Percentiles rank a stretch among this genome's conserved stretches.
These are phyloP conservation scores for Dromaius novaehollandiae DNA, from an alignment of 2,113 vertebrate species.

Conservation along the genomic window DNA sequence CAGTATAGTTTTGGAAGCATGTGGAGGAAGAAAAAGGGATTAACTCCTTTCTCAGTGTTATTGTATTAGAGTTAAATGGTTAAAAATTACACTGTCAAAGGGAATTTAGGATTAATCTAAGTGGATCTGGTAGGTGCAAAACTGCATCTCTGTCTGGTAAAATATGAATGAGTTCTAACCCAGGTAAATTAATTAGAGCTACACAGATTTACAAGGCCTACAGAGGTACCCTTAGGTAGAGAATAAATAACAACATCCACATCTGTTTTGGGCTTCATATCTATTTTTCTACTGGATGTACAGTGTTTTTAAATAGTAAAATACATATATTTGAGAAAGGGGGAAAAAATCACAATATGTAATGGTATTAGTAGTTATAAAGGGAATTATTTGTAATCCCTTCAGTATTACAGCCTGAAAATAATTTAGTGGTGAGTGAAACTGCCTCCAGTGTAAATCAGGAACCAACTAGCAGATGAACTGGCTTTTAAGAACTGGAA, in stretches of 20 bases:
- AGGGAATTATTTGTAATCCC: neutral
- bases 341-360: neutral
- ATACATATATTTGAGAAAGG: neutral
- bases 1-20: neutral
- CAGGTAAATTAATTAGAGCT: neutral
- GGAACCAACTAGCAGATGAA: constrained; percentile 27
- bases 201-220: neutral
- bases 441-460: constrained; percentile 8
- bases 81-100: neutral
- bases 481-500: constrained; percentile 40
- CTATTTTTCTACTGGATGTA: neutral
- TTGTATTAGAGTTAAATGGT: neutral
- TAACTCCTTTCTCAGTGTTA: neutral
- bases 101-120: neutral
- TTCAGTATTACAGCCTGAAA: neutral
- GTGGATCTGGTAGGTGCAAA: neutral
- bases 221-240: neutral
- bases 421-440: constrained; percentile 31
- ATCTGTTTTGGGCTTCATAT: neutral
- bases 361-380: neutral
- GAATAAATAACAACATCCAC: neutral
- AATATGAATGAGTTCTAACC: neutral
- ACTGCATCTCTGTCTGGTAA: neutral
- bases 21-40: neutral
- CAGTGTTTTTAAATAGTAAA: neutral